Conservation (phyloP, 2,888 invertebrate species). For the Chrysopilus asiliformis region DNA sequence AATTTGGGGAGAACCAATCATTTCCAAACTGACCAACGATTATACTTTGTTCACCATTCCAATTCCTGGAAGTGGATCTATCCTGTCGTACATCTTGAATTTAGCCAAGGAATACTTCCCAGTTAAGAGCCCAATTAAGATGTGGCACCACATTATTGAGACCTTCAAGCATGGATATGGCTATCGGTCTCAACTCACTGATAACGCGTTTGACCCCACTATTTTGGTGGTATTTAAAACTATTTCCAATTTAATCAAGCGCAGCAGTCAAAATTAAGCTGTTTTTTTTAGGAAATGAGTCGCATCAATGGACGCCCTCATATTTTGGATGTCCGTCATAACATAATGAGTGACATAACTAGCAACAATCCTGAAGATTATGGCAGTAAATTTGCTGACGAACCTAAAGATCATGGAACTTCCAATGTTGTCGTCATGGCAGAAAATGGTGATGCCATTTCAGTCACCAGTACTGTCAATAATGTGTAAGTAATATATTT, state of each 20-base stretch:
- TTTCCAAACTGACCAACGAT: conserved; percentile 41
- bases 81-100: conserved; percentile 70
- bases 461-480: conserved; percentile 83
- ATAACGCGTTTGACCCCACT: conserved; percentile 38
- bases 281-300: too few relatives aligned
- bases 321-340: conserved; percentile 38
- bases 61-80: conserved; percentile 72
- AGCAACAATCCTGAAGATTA: conserved; percentile 55
- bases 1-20: conserved; percentile 51
- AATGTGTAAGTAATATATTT: conserved; percentile 16
- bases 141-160: conserved; percentile 74
- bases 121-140: conserved; percentile 16
- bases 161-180: conserved; percentile 88
- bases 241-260: too few relatives aligned
- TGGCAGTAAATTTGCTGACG: conserved; percentile 48
- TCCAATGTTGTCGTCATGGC: conserved; percentile 74
- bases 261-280: too few relatives aligned
- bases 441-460: conserved; percentile 78
- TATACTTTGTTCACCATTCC: conserved; percentile 62
- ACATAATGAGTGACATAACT: conserved; percentile 43
- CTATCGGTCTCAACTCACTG: conserved; percentile 70
- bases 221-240: too few relatives aligned
- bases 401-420: conserved; percentile 69
- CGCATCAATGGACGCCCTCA: too few relatives aligned
- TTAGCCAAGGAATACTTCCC: conserved; percentile 45